Base-by-base conservation (phyloP, 2,113 vertebrate species). In the Galemys pyrenaicus region DNA sequence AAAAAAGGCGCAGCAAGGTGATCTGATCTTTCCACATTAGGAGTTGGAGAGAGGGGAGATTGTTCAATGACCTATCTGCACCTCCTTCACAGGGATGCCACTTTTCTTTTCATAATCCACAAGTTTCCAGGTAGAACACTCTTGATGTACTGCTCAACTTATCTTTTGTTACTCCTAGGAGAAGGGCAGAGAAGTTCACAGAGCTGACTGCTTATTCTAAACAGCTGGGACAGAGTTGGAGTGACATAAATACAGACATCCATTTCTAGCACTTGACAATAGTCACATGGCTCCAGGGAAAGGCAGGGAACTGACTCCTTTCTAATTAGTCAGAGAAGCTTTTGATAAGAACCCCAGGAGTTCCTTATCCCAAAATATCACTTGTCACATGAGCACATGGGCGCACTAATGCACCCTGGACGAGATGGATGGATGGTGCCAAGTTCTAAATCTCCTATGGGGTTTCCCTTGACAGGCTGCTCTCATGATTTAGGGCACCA, bases 401-500 rank as follows among this genome's bases (percentile, higher is more conserved):
- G 39, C n/a, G 67, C 74, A 16, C 7, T 3, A 64, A 87, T 13
- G 51, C 32, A 20, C 24, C 41, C 80, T 83, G 78, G 70, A 26
- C 75, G 94, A 97, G 73, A 98, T 95, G 97, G 97, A 98, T 97
- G 94, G 95, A 84, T 84, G 77, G 26, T 97, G 97, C 96, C 92
- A 93, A 97, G 95, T 92, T 97, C 96, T 98, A 97, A 97, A 98
- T 98, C 97, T 98, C 96, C 95, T 44, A 0, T 35, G 92, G 95
- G 94, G 94, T 94, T 97, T 97, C 97, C 97, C 91, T 95, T 97
- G 98, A 98, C 28, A 88, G 94, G 97, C 93, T 96, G 95, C 95
- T 96, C 92, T 82, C 51, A 90, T 98, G 98, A 98, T 98, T 98
- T 98, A 98, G 96, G 97, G 96, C 92, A 37, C 96, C 95, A 97